A percentile compares a stretch with the other conserved stretches of the same genome.
These are phyloP conservation scores for Mystacornis crossleyi DNA, from an alignment of 2,113 vertebrate genomes.

Conservation along the genomic window DNA sequence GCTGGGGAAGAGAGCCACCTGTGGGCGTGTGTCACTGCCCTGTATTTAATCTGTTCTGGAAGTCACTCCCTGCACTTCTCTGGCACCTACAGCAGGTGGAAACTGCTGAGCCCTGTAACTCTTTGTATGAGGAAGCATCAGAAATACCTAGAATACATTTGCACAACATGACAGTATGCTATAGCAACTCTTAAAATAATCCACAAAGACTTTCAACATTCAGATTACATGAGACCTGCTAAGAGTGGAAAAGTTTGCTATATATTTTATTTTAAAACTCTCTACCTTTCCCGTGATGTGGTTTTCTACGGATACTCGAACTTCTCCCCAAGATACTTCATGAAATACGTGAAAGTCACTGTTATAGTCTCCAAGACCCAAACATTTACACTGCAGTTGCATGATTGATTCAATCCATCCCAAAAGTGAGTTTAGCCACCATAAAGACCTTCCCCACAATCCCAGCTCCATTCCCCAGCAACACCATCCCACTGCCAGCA, in stretches of 20 bases:
- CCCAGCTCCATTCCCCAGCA: not conserved
- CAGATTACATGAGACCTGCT: not conserved
- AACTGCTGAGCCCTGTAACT: not conserved
- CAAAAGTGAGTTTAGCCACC: not conserved
- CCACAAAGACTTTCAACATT: not conserved
- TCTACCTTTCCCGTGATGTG: not conserved
- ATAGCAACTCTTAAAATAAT: not conserved
- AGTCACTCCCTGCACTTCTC: not conserved
- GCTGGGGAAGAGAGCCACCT: not conserved
- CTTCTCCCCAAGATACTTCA: not conserved
- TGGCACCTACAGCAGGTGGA: not conserved
- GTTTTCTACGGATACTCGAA: not conserved
- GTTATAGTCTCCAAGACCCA: not conserved
- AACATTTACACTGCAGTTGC: not conserved
- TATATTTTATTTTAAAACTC: not conserved
- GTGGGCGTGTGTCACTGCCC: not conserved
- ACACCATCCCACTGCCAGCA: not conserved
- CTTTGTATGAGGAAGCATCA: not conserved
- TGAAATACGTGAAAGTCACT: not conserved
- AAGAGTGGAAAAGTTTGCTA: not conserved
- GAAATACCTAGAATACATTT: not conserved
- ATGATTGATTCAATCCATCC: not conserved
- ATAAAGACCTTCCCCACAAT: not conserved
- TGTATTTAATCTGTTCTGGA: not conserved
- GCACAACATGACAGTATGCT: not conserved